phyloP scores from a whole-genome alignment of 1,140 invertebrate species.

The Drosophila melanica region DNA sequence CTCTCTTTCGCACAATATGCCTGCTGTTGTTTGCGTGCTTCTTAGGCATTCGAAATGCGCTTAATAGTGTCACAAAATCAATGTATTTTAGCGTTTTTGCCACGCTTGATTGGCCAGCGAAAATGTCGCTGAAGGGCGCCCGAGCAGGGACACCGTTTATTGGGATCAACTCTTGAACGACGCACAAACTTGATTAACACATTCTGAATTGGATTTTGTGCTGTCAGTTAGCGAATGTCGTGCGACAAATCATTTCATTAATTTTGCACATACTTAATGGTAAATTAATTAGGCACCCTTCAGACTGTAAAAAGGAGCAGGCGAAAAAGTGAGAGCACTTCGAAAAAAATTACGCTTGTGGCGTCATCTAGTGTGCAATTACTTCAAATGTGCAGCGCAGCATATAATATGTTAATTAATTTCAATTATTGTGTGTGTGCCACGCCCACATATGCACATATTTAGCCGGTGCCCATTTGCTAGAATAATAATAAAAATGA shows the following conservation, averaged over 20 bases:
- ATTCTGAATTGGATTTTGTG: constrained; percentile 45
- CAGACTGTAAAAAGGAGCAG: constrained; percentile 4
- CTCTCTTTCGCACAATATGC: background rate
- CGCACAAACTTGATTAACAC: constrained; percentile 64
- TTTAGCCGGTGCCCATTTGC: constrained; percentile 11
- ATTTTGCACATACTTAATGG: constrained; percentile 77
- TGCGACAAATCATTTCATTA: constrained; percentile 75
- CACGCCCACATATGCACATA: constrained; percentile 4
- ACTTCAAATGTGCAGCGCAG: constrained; percentile 33
- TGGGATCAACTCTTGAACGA: constrained; percentile 16
- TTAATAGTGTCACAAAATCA: constrained; percentile 79
- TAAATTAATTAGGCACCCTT: constrained; percentile 67
- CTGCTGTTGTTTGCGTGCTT: constrained; percentile 57
- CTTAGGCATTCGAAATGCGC: constrained; percentile 60
- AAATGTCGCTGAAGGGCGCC: background rate
- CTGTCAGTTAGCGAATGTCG: constrained; percentile 40
- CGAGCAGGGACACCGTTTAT: background rate
- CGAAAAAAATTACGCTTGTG: constrained; percentile 3
- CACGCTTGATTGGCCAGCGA: constrained; percentile 52
- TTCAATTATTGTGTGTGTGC: constrained; percentile 60
- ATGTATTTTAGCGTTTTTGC: constrained; percentile 63
- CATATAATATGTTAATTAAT: constrained; percentile 78
- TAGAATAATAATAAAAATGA: constrained; percentile 35
- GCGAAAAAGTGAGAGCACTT: background rate
- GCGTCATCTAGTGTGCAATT: constrained; percentile 26